Percentiles rank a stretch among this genome's conserved stretches.
Evolutionary conservation across 1,140 invertebrate genomes (phyloP).

Genomic region (Aplysia californica): DNA sequence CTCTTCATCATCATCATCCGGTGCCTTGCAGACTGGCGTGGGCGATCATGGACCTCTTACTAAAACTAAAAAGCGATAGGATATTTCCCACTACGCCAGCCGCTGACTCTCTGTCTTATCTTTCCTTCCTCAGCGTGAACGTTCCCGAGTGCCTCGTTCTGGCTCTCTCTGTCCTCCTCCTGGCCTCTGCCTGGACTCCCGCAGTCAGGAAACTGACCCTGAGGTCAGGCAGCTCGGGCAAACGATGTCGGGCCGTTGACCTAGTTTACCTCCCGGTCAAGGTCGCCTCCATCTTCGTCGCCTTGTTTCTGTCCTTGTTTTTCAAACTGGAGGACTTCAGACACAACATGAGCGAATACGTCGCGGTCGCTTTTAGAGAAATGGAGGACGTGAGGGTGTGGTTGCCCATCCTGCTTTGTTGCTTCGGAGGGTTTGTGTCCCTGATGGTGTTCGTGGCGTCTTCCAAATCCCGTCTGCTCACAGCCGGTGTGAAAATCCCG

Average conservation of each 20-base stretch:
- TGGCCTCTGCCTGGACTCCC: slow-evolving; percentile 34
- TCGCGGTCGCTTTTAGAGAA: slow-evolving; percentile 12
- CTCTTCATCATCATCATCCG: too few relatives aligned
- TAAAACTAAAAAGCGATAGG: too few relatives aligned
- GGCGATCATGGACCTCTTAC: too few relatives aligned
- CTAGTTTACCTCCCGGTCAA: slow-evolving; percentile 29
- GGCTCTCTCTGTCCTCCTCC: slow-evolving; percentile 18
- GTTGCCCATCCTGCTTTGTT: slow-evolving; percentile 24
- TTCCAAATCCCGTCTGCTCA: slow-evolving; percentile 25
- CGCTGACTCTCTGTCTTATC: too few relatives aligned
- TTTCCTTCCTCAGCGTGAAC: slow-evolving; percentile 9
- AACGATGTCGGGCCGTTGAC: background rate
- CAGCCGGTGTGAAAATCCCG: slow-evolving; percentile 32
- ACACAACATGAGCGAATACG: slow-evolving; percentile 1
- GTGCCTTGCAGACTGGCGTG: too few relatives aligned
- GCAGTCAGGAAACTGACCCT: slow-evolving; percentile 20
- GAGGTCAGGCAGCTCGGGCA: background rate
- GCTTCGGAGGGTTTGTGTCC: slow-evolving; percentile 19
- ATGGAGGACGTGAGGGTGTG: slow-evolving; percentile 15
- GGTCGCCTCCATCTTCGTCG: slow-evolving; percentile 9
- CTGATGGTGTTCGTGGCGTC: slow-evolving; percentile 23
- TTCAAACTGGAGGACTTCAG: slow-evolving; percentile 33
- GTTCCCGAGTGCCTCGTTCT: slow-evolving; percentile 25
- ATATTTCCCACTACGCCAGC: too few relatives aligned
- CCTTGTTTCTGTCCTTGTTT: slow-evolving; percentile 26